Evolutionary conservation across 2,113 vertebrate genomes (phyloP).

Genomic region (Camelus dromedarius): DNA sequence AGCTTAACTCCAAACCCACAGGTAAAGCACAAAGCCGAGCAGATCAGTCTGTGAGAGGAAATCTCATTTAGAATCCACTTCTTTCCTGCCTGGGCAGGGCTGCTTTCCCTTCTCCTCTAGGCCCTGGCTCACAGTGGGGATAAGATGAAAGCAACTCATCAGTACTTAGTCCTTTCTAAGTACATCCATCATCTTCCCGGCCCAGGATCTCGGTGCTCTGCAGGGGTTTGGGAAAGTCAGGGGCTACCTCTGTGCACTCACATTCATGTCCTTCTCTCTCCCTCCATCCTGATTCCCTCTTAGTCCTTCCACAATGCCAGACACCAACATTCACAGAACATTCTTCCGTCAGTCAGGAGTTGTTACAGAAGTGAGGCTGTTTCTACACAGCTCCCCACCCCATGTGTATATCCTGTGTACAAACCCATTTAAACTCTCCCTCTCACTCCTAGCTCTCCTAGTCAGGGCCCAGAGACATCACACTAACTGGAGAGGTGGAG

Average conservation of each 20-base stretch:
- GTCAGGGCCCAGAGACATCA: not conserved
- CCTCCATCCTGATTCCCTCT: not conserved
- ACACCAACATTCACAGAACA: not conserved
- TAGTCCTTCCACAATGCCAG: not conserved
- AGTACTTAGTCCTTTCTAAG: not conserved
- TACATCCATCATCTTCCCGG: not conserved
- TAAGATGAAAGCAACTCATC: not conserved
- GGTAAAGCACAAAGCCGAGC: constrained; percentile 81
- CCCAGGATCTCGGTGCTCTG: not conserved
- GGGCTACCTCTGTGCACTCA: not conserved
- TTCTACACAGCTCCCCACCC: not conserved
- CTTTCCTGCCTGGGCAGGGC: not conserved
- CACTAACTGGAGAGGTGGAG: not conserved
- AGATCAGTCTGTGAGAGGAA: not conserved
- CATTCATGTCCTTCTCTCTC: fast-evolving
- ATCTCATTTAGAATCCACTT: not conserved
- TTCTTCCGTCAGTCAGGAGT: not conserved
- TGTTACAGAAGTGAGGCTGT: not conserved
- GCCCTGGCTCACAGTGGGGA: not conserved
- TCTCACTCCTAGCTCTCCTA: not conserved
- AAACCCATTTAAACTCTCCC: not conserved
- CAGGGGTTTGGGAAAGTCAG: not conserved
- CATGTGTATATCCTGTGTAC: not conserved
- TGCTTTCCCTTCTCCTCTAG: too few species aligned
- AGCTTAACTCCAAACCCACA: constrained; percentile 88